Evolutionary conservation across 2,113 vertebrate species (phyloP).

Genomic region (Plectropomus leopardus): DNA sequence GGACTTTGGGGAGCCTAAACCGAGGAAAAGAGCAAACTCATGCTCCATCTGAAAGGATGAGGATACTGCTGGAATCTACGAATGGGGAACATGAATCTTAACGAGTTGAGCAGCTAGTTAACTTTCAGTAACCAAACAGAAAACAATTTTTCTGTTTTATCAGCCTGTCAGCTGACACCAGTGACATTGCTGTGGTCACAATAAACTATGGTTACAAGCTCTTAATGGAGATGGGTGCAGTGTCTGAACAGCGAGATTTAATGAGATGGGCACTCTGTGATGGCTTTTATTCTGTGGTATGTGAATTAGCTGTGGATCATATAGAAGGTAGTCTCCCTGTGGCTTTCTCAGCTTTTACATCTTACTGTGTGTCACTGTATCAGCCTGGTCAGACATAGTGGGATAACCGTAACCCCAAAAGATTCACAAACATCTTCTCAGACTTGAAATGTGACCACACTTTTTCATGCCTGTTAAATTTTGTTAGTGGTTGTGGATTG

Average conservation of each 20-base stretch:
- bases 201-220: slow-evolving; percentile 31
- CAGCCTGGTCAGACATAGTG: neutral
- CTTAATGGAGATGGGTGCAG: slow-evolving; percentile 34
- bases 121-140: slow-evolving; percentile 20
- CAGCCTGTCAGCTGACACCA: slow-evolving; percentile 41
- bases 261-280: slow-evolving; percentile 4
- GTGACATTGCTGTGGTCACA: slow-evolving; percentile 47
- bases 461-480: slow-evolving; percentile 35
- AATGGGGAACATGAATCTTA: slow-evolving; percentile 24
- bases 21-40: slow-evolving; percentile 94
- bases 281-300: slow-evolving; percentile 29
- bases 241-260: slow-evolving; percentile 37
- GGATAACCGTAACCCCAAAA: slow-evolving; percentile 31
- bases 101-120: slow-evolving; percentile 29
- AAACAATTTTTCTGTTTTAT: slow-evolving; percentile 26
- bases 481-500: slow-evolving; percentile 27
- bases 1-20: slow-evolving; percentile 91
- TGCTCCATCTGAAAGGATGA: slow-evolving; percentile 91
- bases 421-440: slow-evolving; percentile 24
- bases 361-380: slow-evolving; percentile 13
- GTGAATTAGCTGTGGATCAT: slow-evolving; percentile 31
- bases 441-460: slow-evolving; percentile 25
- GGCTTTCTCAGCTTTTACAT: slow-evolving; percentile 42
- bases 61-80: slow-evolving; percentile 11
- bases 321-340: slow-evolving; percentile 9